These are phyloP conservation scores for Gasterosteus nipponicus DNA, from an alignment of 2,113 vertebrate species.

Conservation along the genomic window DNA sequence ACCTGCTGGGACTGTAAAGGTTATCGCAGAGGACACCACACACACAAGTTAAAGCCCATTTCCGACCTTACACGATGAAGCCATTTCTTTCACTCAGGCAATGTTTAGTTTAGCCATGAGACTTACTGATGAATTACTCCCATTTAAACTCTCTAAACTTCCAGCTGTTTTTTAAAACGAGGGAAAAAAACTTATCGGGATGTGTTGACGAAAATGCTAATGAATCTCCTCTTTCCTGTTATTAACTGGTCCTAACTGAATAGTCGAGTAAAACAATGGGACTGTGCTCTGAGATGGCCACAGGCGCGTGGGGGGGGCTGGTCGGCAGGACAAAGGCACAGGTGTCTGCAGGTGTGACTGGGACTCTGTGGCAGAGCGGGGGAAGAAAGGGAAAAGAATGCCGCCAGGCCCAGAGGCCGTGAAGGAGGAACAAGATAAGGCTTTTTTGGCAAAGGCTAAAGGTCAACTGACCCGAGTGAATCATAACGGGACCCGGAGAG, in stretches of 20 bases:
- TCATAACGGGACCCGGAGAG: slow-evolving; percentile 67
- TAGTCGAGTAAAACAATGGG: slow-evolving; percentile 63
- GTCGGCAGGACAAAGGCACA: slow-evolving; percentile 77
- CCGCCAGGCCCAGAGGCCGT: slow-evolving; percentile 48
- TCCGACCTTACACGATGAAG: slow-evolving; percentile 27
- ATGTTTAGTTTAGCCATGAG: slow-evolving; percentile 42
- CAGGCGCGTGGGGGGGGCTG: slow-evolving; percentile 48
- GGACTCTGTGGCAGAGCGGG: slow-evolving; percentile 40
- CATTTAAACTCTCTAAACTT: slow-evolving; percentile 12
- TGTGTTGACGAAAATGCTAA: slow-evolving; percentile 61
- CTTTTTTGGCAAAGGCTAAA: slow-evolving; percentile 39
- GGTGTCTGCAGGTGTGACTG: slow-evolving; percentile 81
- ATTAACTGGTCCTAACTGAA: slow-evolving; percentile 64
- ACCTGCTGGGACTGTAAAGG: slow-evolving; percentile 33
- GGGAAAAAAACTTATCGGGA: slow-evolving; percentile 30
- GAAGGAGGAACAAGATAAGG: slow-evolving; percentile 70
- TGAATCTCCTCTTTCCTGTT: slow-evolving; percentile 52
- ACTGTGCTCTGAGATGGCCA: slow-evolving; percentile 61
- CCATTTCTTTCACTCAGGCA: slow-evolving; percentile 39
- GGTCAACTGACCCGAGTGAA: slow-evolving; percentile 54
- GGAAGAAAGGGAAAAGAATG: slow-evolving; percentile 51
- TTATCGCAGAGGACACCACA: slow-evolving; percentile 37
- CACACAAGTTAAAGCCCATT: slow-evolving; percentile 60
- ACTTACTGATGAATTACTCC: slow-evolving; percentile 44
- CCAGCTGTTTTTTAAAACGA: slow-evolving; percentile 21